Base-by-base conservation (phyloP, 2,888 invertebrate genomes). In the Campoletis raptor region DNA sequence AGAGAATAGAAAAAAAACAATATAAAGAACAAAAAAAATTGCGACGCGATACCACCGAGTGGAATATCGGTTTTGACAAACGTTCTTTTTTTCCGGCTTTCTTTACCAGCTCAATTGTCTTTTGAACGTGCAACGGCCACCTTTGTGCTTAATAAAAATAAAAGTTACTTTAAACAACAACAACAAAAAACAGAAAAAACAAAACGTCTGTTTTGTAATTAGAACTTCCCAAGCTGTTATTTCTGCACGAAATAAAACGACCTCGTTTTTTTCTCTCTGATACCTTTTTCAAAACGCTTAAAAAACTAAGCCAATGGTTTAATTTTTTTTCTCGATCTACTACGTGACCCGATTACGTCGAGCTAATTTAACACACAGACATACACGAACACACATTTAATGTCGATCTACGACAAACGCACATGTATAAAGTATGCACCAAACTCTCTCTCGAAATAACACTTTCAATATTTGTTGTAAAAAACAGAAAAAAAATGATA, bases 11-110 rank as follows among this genome's bases (percentile, higher is more conserved):
- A 18, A 37, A n/a, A 9, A 18, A 5, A 5, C 12, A 61, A 42
- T 4, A 82, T n/a, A 57, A 57, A 57, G 8, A 37, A n/a, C 15
- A 76, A 81, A 69, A 76, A 30, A 69, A 37, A 54, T 52, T 57
- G 69, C 42, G 21, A 82, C 12, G 52, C 18, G 66, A 69, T 45
- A 73, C 48, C 24, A 74, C 37, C 18, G 24, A 52, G 21, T 12
- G n/a, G 18, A 30, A 73, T 67, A 45, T 81, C 81, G 57, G 21
- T 42, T 72, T 73, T 82, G 54, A 57, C 61, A 80, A 69, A 57
- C 52, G 61, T n/a, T 57, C 61, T 57, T 81, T 76, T 57, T 18
- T 7, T 37, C 18, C 9, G 10, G 54, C 37, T 76, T 70, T 36
- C 45, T 61, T 82, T 48, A n/a, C 9, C 76, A 30, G 12, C n/a